Percentiles rank a stretch among this genome's conserved stretches.
Evolutionary conservation across 53 echinoderm and acorn worm species (phyloP).

Genomic region (Actinopyga echinites): DNA sequence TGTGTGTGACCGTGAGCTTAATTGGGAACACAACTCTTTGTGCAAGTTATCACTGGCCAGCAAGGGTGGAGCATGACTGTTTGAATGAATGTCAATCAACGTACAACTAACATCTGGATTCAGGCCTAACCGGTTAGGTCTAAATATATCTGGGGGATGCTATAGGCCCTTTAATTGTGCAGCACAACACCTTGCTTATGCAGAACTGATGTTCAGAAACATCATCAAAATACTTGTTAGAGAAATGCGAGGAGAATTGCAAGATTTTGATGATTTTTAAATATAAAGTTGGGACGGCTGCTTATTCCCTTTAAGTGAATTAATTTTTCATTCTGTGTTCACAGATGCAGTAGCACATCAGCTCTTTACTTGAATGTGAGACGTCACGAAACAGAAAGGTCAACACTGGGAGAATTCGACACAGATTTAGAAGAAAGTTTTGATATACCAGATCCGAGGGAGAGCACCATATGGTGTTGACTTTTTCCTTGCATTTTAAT

Average conservation of each 20-base stretch:
- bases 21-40: too few species aligned
- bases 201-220: too few species aligned
- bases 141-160: too few species aligned
- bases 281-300: too few species aligned
- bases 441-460: neutral
- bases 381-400: neutral
- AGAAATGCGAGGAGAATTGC: too few species aligned
- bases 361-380: neutral
- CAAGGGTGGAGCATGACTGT: too few species aligned
- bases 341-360: slow-evolving; percentile 1
- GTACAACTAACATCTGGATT: neutral
- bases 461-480: neutral
- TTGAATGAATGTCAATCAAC: too few species aligned
- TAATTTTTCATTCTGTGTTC: neutral
- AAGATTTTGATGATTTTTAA: too few species aligned
- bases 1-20: too few species aligned
- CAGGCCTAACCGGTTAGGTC: neutral
- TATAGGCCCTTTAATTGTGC: too few species aligned
- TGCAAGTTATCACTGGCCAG: too few species aligned
- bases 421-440: neutral
- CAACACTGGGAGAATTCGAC: neutral
- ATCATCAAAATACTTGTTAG: neutral
- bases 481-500: too few species aligned
- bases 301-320: neutral
- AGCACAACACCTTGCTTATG: neutral